Evolutionary conservation across 2,888 invertebrate species (phyloP).

Genomic region (Harpalus rufipes): DNA sequence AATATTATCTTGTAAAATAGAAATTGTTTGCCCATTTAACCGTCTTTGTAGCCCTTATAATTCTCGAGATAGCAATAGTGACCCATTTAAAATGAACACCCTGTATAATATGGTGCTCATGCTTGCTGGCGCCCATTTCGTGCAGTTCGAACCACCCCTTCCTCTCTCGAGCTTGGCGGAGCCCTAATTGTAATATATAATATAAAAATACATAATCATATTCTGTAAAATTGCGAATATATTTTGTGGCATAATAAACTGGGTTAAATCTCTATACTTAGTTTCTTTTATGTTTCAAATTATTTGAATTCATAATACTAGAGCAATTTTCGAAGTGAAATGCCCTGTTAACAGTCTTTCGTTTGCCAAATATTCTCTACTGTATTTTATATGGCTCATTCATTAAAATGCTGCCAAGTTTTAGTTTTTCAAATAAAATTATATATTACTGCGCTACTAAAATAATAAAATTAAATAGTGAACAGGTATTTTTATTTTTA

Average conservation of each 20-base stretch:
- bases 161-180: too few relatives aligned
- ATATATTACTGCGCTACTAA: background rate
- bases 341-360: background rate
- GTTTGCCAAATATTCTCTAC: background rate
- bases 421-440: background rate
- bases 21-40: too few relatives aligned
- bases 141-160: too few relatives aligned
- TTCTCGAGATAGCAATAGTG: too few relatives aligned
- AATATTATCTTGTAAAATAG: too few relatives aligned
- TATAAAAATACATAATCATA: too few relatives aligned
- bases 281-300: background rate
- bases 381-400: background rate
- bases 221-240: background rate
- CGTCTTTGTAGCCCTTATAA: too few relatives aligned
- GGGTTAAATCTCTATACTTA: background rate
- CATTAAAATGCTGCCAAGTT: slow-evolving; percentile 15
- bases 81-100: too few relatives aligned
- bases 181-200: too few relatives aligned
- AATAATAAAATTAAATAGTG: background rate
- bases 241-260: background rate
- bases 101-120: too few relatives aligned
- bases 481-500: slow-evolving; percentile 5
- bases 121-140: too few relatives aligned
- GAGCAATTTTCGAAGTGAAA: background rate
- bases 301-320: background rate